These are phyloP conservation scores for Sinhomidia bicolor DNA, from an alignment of 2,888 invertebrate species.

Conservation along the genomic window DNA sequence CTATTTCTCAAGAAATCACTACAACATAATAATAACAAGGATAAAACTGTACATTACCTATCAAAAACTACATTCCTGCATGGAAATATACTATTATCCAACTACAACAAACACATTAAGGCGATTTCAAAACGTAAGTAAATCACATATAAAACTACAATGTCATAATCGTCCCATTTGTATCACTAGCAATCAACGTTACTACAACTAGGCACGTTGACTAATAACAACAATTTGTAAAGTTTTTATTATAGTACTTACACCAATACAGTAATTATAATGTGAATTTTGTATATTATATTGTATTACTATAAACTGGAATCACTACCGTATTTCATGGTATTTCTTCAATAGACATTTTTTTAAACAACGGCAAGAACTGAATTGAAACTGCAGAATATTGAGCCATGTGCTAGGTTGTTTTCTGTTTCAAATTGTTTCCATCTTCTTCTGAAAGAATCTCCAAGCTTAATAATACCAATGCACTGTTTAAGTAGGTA, in stretches of 20 bases:
- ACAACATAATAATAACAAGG: neutral
- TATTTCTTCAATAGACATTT: neutral
- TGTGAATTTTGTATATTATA: neutral
- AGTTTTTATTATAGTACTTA: too few relatives aligned
- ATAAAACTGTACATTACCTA: neutral
- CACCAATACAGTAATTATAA: neutral
- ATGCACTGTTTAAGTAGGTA: neutral
- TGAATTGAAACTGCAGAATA: neutral
- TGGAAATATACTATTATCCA: neutral
- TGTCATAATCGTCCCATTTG: neutral
- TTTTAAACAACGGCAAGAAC: neutral
- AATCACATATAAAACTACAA: slow-evolving; percentile 39
- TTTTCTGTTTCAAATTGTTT: neutral
- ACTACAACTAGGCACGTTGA: too few relatives aligned
- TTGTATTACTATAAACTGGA: neutral
- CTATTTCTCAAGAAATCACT: too few relatives aligned
- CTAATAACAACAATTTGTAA: slow-evolving; percentile 11
- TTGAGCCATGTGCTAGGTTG: neutral
- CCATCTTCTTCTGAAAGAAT: neutral
- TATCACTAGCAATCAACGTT: too few relatives aligned
- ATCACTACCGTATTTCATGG: neutral
- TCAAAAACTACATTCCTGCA: neutral
- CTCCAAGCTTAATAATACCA: neutral
- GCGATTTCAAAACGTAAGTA: neutral
- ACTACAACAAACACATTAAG: slow-evolving; percentile 23